Evolutionary conservation across 2,888 invertebrate genomes (phyloP), one percentile per base, ranked within the genome.

Genomic region (Prosapia bicincta): DNA sequence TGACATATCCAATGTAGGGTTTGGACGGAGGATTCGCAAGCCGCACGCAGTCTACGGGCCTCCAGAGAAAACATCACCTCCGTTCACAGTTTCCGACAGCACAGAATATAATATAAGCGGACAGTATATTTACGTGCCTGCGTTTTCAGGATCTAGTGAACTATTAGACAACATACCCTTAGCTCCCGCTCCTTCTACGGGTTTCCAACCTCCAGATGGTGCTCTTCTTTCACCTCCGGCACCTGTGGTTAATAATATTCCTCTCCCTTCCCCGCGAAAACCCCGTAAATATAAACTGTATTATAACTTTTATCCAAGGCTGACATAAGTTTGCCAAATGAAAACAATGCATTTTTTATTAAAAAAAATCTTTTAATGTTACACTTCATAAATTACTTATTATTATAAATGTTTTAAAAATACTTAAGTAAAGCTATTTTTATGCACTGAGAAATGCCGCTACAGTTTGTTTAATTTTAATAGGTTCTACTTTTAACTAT

Each of bases 191-290:
- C 67, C 72, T 25, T 30, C 10, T 10, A 5, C 20, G 25, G 72
- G 32, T 6, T 72, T 72, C n/a, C 23, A 72, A 10, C 72, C 72
- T 25, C 72, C 72, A 0, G 72, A 72, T 72, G 72, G 72, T n/a
- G 72, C 72, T 20, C 67, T 72, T 3, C 72, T 67, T 7, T 28
- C 72, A 24, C 67, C 72, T 1, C 72, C 67, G 15, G 24, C 72
- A 23, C 66, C 72, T 54, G 3, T 20, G 20, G 54, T 54, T 13
- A 54, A 54, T 20, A 54, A 54, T 9, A 1, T 15, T 3, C 24
- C 25, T 1, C 15, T 66, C 23, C 71, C 71, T 26, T 65, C 71
- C 26, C 71, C 71, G 1, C 65, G 71, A 23, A 28, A 20, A 54
- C 54, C 54, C 0, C 0, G 3, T 10, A 54, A 20, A 54, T 54